These are phyloP conservation scores for Diaperis boleti DNA, from an alignment of 2,888 invertebrate genomes.

Conservation along the genomic window DNA sequence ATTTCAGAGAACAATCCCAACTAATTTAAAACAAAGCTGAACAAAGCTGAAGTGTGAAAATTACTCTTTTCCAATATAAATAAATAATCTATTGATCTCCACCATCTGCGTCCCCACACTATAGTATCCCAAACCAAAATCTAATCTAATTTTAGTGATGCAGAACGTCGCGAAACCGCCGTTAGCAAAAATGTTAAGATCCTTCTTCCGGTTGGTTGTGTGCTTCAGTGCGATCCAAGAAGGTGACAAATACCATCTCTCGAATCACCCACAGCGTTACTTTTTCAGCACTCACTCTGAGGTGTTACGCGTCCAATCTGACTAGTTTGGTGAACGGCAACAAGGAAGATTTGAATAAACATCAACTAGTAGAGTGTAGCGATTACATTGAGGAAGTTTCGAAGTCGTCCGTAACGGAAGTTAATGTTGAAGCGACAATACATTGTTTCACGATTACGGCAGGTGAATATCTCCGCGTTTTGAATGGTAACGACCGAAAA, in stretches of 20 bases:
- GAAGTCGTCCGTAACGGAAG: neutral
- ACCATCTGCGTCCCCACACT: neutral
- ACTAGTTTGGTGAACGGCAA: neutral
- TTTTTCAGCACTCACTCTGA: conserved; percentile 11
- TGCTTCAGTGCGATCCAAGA: neutral
- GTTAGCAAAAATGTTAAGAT: conserved; percentile 4
- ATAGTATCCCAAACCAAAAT: neutral
- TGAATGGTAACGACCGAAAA: no score
- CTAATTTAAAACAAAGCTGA: no score
- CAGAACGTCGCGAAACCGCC: neutral
- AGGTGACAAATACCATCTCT: neutral
- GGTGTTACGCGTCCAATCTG: conserved; percentile 5
- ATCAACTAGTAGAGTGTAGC: conserved; percentile 6
- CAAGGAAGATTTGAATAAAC: conserved; percentile 2
- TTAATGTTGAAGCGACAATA: neutral
- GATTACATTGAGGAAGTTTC: conserved; percentile 3
- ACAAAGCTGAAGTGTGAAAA: neutral
- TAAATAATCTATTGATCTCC: no score
- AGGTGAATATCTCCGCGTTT: conserved; percentile 14
- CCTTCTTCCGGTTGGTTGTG: neutral
- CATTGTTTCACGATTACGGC: conserved; percentile 13
- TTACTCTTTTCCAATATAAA: neutral
- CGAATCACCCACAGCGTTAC: neutral
- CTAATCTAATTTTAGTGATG: conserved; percentile 3
- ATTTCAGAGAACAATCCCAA: no score